These are phyloP conservation scores for Oreortyx pictus DNA, from an alignment of 2,797 vertebrate genomes.

Conservation along the genomic window DNA sequence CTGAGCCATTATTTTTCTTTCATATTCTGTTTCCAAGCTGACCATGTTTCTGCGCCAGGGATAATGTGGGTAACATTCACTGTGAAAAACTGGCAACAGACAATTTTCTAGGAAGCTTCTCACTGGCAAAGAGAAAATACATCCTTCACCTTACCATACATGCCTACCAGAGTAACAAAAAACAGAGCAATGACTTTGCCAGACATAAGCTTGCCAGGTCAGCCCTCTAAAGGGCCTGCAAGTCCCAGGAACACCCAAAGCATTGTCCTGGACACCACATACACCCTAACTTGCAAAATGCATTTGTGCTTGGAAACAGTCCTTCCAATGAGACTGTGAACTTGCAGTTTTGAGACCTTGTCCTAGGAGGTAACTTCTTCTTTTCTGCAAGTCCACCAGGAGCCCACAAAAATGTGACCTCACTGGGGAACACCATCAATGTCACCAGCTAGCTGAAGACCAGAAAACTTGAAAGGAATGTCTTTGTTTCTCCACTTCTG, in stretches of 20 bases:
- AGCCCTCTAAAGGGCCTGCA: neutral
- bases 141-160: neutral
- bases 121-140: constrained; percentile 15
- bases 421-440: rapidly evolving
- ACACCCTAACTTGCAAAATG: neutral
- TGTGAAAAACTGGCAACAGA: neutral
- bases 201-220: neutral
- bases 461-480: neutral
- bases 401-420: rapidly evolving
- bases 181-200: constrained; percentile 14
- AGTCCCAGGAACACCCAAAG: neutral
- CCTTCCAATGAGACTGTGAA: neutral
- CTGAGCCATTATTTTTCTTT: constrained; percentile 62
- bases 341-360: neutral
- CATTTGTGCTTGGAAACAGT: neutral
- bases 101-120: constrained; percentile 23
- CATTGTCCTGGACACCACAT: neutral
- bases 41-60: constrained; percentile 33
- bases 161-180: neutral
- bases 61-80: constrained; percentile 21
- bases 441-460: neutral
- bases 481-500: neutral
- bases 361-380: neutral
- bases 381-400: neutral
- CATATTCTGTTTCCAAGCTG: constrained; percentile 3